Base-by-base conservation (phyloP, 2,797 vertebrate genomes). In the Cyprinodon diabolis region DNA sequence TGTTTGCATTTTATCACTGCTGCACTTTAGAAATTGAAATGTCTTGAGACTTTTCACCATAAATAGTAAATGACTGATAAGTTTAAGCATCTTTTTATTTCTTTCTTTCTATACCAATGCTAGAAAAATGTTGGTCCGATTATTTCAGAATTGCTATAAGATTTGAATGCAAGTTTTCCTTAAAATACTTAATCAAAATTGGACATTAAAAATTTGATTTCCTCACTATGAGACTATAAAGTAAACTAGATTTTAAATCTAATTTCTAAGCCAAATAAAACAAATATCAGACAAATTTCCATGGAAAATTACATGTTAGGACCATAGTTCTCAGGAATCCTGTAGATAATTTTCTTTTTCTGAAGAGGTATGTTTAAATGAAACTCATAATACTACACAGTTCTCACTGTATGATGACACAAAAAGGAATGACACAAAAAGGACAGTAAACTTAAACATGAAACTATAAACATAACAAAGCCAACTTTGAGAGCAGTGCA, bases 391-490 rank as follows among this genome's bases (percentile, higher is more conserved):
- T 71, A 40, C 51, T 71, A 40, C 51, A 23, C 45, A 52, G 14
- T 17, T 14, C 17, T 21, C 72, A 57, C 6, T 0, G 78, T 48
- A 48, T 67, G 49, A 69, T 6, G 35, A 54, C 68, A 74, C 63
- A 30, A 30, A 30, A 30, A 83, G 68, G 62, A 66, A 69, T 6
- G 35, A 54, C 68, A 74, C 63, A 30, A 30, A 30, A 30, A 83
- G 68, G 62, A 66, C 48, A 51, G 65, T 9, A 67, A 76, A 71
- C 49, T 15, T 7, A 74, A 37, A 62, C 47, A 51, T 43, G 65
- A 76, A 67, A 76, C 72, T 74, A 82, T 77, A 79, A 68, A 67
- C 60, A 67, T 11, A 10, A 72, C 71, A 54, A 84, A 80, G 55
- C 63, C 71, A 71, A 14, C 57, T 76, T 80, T 63, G 55, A 76